A percentile compares a stretch with the other conserved stretches of the same genome.
These are phyloP conservation scores for Carcinoscorpius rotundicauda DNA, from an alignment of 1,140 invertebrate genomes.

Conservation along the genomic window DNA sequence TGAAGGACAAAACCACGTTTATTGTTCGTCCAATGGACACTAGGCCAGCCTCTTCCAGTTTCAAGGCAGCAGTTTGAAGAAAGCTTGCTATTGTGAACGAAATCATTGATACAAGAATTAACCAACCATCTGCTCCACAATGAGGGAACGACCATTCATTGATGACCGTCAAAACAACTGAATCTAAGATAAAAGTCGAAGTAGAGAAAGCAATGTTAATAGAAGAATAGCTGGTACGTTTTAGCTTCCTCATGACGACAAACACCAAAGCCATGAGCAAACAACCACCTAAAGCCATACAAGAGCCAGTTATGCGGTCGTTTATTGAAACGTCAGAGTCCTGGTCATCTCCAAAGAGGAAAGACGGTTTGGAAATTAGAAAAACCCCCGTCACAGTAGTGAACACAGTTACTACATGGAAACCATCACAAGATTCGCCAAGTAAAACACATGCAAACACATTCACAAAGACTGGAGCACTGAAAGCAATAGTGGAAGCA, in stretches of 20 bases:
- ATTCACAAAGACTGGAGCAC: conserved; percentile 43
- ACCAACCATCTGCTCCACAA: conserved; percentile 58
- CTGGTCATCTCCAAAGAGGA: not conserved
- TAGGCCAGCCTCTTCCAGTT: conserved; percentile 38
- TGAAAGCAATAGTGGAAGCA: conserved; percentile 44
- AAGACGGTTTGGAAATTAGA: conserved; percentile 39
- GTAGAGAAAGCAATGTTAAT: conserved; percentile 56
- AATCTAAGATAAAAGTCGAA: conserved; percentile 13
- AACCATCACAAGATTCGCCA: conserved; percentile 40
- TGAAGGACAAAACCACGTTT: conserved; percentile 79
- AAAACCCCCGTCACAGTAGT: conserved; percentile 38
- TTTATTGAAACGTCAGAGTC: conserved; percentile 7
- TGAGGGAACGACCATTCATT: conserved; percentile 58
- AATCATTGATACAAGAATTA: conserved; percentile 63
- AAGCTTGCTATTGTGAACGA: conserved; percentile 83
- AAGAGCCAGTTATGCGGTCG: not conserved
- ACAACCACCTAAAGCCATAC: conserved; percentile 59
- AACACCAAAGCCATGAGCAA: conserved; percentile 70
- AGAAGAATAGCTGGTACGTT: conserved; percentile 73
- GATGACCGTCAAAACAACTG: conserved; percentile 26
- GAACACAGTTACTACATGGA: conserved; percentile 37
- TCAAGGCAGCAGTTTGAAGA: conserved; percentile 64
- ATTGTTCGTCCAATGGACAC: conserved; percentile 27
- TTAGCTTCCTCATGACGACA: conserved; percentile 67
- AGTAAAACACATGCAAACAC: conserved; percentile 40